Conservation (phyloP, 2,113 vertebrate genomes). For the Phaethornis superciliosus region DNA sequence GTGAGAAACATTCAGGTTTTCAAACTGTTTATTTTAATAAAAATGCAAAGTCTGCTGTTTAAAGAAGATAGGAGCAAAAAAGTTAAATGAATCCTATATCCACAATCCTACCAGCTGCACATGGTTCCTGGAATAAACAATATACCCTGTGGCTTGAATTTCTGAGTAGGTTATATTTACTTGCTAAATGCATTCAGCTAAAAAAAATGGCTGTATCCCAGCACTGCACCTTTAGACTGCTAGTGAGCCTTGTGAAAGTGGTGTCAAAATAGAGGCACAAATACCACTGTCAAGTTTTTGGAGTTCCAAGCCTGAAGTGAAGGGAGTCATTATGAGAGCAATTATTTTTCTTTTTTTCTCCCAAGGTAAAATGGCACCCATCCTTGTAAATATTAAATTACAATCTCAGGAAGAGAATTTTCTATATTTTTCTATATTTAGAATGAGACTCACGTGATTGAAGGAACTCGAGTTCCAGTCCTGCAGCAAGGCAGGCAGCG, state of each 20-base stretch:
- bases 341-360: not conserved
- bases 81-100: not conserved
- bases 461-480: not conserved
- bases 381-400: not conserved
- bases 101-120: not conserved
- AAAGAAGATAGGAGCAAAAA: not conserved
- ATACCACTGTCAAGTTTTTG: not conserved
- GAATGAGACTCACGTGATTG: not conserved
- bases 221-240: not conserved
- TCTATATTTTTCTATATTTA: slow-evolving; percentile 42
- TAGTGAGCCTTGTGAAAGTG: not conserved
- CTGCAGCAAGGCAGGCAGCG: not conserved
- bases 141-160: not conserved
- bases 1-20: not conserved
- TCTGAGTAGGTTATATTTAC: not conserved
- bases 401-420: slow-evolving; percentile 3
- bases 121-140: not conserved
- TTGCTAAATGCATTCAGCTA: not conserved
- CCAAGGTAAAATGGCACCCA: not conserved
- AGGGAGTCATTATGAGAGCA: not conserved
- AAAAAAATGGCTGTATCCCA: not conserved
- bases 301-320: slow-evolving; percentile 10
- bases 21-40: not conserved
- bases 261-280: not conserved
- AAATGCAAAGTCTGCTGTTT: not conserved